phyloP scores from a whole-genome alignment of 2,888 invertebrate species.

The Gari tellinella region DNA sequence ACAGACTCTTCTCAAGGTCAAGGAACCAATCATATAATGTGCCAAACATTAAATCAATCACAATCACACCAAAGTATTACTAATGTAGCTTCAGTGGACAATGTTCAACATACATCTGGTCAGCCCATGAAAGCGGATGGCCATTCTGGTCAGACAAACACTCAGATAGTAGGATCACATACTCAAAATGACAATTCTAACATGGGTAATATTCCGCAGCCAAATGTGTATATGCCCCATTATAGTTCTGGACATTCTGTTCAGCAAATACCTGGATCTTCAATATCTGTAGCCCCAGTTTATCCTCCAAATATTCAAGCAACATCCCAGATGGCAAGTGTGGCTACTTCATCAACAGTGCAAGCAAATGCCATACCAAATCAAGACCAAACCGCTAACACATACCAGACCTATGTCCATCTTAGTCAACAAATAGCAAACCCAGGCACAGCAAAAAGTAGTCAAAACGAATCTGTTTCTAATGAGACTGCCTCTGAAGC shows the following conservation, averaged over 20 bases:
- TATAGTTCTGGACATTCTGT: conserved; percentile 37
- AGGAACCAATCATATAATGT: conserved; percentile 30
- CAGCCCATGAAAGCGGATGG: conserved; percentile 34
- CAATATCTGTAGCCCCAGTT: conserved; percentile 41
- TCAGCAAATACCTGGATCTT: conserved; percentile 30
- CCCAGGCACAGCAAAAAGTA: conserved; percentile 36
- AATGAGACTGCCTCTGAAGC: conserved; percentile 16
- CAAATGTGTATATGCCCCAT: conserved; percentile 52
- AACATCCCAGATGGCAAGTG: conserved; percentile 19
- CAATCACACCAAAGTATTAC: conserved; percentile 61
- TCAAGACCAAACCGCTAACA: conserved; percentile 46
- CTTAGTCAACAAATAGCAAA: conserved; percentile 53
- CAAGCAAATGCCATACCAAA: conserved; percentile 12
- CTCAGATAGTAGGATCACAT: conserved; percentile 32
- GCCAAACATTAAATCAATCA: conserved; percentile 57
- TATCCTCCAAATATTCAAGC: conserved; percentile 38
- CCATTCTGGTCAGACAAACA: conserved; percentile 34
- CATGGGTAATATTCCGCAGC: conserved; percentile 34
- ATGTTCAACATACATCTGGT: conserved; percentile 38
- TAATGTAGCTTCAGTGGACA: conserved; percentile 41
- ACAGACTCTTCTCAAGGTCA: conserved; percentile 43
- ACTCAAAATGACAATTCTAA: conserved; percentile 40
- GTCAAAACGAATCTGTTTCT: conserved; percentile 31
- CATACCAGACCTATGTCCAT: conserved; percentile 55
- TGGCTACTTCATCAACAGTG: conserved; percentile 8